Base-by-base conservation (phyloP, 2,888 invertebrate genomes). In the Tridacna gigas region DNA sequence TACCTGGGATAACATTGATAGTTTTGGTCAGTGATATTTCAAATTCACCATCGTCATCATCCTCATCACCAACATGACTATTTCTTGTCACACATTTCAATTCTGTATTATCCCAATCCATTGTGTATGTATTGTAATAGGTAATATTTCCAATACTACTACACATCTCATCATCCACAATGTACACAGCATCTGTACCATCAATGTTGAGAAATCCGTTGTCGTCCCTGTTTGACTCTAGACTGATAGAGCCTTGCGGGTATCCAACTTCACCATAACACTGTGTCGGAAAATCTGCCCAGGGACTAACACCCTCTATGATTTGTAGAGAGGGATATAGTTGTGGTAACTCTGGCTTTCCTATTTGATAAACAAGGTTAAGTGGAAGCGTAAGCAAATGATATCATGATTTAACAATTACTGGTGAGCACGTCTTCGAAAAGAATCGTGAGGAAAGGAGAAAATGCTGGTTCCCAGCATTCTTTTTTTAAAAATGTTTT, bases 181-280 rank as follows among this genome's bases (percentile, higher is more conserved):
- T 51, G 28, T 48, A 28, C 2, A 26, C 66, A n/a, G 63, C 25
- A 20, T 26, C 20, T 20, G 26, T 7, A 20, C 15, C 13, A 20
- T 13, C 26, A n/a, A 71, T 25, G 13, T 25, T 26, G 0, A 1
- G n/a, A 25, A 71, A 71, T 47, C 12, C 28, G 9, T 51, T 51
- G 51, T 74, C 79, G 20, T 79, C 71, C 26, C 18, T 79, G 56
- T 79, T 51, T 18, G 74, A 56, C 37, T 79, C 56, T 1, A 79
- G 13, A 26, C 20, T 51, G 25, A 79, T 48, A 2, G 74, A 48
- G 4, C 74, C 79, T 65, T 48, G 45, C 3, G 61, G 60, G 26
- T 63, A 71, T 25, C 80, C 80, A n/a, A 80, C 51, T 18, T 80
- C 76, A 4, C 37, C 76, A 25, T 65, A 28, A 37, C 80, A 80